Evolutionary conservation across 2,888 invertebrate genomes (phyloP).

Genomic region (Amblyteles armatorius): DNA sequence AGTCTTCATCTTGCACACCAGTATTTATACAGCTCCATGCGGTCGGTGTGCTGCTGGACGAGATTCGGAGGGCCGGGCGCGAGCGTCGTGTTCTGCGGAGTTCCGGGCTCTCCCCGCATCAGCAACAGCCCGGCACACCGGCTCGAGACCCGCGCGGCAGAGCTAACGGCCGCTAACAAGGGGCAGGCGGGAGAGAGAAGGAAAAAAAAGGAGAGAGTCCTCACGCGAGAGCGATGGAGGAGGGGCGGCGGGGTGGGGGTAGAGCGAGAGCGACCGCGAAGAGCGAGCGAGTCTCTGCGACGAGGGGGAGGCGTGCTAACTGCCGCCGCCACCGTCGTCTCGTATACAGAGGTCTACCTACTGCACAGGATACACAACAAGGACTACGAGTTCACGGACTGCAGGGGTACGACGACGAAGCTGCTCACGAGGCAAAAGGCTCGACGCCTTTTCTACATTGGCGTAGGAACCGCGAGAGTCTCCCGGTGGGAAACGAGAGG

Average conservation of each 20-base stretch:
- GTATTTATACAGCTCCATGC: slow-evolving; percentile 53
- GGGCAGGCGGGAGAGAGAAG: slow-evolving; percentile 61
- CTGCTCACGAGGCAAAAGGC: slow-evolving; percentile 68
- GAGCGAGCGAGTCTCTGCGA: slow-evolving; percentile 52
- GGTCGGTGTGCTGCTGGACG: slow-evolving; percentile 49
- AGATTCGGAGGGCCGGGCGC: slow-evolving; percentile 50
- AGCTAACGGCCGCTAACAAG: slow-evolving; percentile 78
- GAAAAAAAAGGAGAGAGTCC: slow-evolving; percentile 41
- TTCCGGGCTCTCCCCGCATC: slow-evolving; percentile 54
- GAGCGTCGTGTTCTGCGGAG: slow-evolving; percentile 43
- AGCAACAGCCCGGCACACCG: slow-evolving; percentile 42
- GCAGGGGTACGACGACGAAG: slow-evolving; percentile 70
- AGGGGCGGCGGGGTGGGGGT: slow-evolving; percentile 58
- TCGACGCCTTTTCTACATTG: slow-evolving; percentile 67
- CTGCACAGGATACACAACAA: slow-evolving; percentile 71
- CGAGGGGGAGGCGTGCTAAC: slow-evolving; percentile 68
- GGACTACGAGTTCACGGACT: slow-evolving; percentile 71
- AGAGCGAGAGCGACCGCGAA: slow-evolving; percentile 38
- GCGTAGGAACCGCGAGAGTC: slow-evolving; percentile 59
- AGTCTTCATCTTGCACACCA: slow-evolving; percentile 56
- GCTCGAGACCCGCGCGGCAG: slow-evolving; percentile 65
- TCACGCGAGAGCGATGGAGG: slow-evolving; percentile 34
- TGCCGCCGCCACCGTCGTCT: slow-evolving; percentile 61
- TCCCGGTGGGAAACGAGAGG: neutral
- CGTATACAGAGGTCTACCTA: slow-evolving; percentile 64